Evolutionary conservation across 2,797 vertebrate species (phyloP).

Genomic region (Cirrhinus molitorella): DNA sequence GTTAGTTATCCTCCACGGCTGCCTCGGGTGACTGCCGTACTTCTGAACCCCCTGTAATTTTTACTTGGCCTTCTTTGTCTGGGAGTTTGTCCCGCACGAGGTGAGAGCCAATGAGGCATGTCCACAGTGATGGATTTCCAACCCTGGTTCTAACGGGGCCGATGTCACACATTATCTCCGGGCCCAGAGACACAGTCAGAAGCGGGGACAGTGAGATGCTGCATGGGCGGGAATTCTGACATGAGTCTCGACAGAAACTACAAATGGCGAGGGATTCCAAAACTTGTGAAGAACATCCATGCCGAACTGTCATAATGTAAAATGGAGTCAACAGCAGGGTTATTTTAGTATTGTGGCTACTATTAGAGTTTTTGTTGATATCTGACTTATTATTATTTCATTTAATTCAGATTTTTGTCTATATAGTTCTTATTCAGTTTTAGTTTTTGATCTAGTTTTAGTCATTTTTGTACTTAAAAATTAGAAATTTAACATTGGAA

Average conservation of each 20-base stretch:
- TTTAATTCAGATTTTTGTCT: not conserved
- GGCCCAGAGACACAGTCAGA: not conserved
- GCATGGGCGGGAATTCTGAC: not conserved
- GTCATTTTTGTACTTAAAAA: no score
- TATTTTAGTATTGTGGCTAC: not conserved
- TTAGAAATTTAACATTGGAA: no score
- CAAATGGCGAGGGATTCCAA: not conserved
- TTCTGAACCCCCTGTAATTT: slow-evolving; percentile 71
- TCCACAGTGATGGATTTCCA: slow-evolving; percentile 76
- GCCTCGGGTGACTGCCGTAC: slow-evolving; percentile 67
- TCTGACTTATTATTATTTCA: not conserved
- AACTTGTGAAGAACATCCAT: not conserved
- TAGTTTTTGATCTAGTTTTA: no score
- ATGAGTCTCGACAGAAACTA: not conserved
- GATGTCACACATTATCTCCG: slow-evolving; percentile 23
- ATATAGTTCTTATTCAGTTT: no score
- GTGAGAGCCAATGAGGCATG: slow-evolving; percentile 71
- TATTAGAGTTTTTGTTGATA: not conserved
- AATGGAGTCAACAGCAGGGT: not conserved
- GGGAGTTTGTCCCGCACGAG: slow-evolving; percentile 69
- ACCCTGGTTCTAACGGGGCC: slow-evolving; percentile 40
- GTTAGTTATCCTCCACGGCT: slow-evolving; percentile 68
- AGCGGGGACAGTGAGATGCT: slow-evolving; percentile 5
- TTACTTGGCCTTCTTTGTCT: slow-evolving; percentile 70
- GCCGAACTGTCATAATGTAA: not conserved